Evolutionary conservation across 2,888 invertebrate genomes (phyloP).

Genomic region (Hemistola chrysoprasaria): DNA sequence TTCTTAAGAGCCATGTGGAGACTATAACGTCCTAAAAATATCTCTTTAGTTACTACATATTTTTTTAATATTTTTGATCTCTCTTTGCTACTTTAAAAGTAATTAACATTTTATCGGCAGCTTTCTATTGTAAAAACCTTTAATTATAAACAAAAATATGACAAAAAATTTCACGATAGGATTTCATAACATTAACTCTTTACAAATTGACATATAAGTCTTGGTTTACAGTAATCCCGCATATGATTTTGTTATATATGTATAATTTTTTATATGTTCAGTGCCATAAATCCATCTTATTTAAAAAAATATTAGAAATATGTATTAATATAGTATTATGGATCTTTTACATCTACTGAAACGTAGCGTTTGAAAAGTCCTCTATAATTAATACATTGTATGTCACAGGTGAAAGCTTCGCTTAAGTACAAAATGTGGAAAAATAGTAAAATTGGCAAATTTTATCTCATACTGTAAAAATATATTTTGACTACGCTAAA

Average conservation of each 20-base stretch:
- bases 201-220: neutral
- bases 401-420: conserved; percentile 44
- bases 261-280: conserved; percentile 13
- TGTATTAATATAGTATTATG: neutral
- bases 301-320: neutral
- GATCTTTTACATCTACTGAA: too few relatives aligned
- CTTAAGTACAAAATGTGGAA: conserved; percentile 61
- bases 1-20: too few relatives aligned
- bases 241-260: conserved; percentile 1
- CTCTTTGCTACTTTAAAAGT: neutral
- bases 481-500: conserved; percentile 74
- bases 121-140: too few relatives aligned
- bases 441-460: conserved; percentile 39
- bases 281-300: conserved; percentile 16
- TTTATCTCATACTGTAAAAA: conserved; percentile 56
- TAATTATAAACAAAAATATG: neutral
- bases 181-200: neutral
- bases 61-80: neutral
- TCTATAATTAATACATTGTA: neutral
- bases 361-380: too few relatives aligned
- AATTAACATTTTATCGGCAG: neutral
- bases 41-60: neutral
- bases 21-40: neutral
- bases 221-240: too few relatives aligned
- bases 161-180: neutral